phyloP scores from a whole-genome alignment of 2,797 vertebrate species.

The Telmatherina bonti region DNA sequence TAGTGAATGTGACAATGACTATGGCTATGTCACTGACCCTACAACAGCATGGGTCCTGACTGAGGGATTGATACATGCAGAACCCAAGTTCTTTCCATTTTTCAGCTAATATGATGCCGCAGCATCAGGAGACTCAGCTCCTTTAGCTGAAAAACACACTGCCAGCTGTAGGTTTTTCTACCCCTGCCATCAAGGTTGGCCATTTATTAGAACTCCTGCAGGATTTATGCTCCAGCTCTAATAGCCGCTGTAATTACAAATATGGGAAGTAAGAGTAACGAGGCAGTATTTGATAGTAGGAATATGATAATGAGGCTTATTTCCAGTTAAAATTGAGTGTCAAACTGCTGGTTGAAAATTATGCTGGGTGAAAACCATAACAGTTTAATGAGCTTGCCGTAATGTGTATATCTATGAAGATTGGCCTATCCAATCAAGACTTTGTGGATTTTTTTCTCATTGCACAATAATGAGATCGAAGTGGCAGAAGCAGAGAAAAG shows the following conservation, averaged over 20 bases:
- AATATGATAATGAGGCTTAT: conserved; percentile 59
- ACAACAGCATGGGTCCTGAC: conserved; percentile 28
- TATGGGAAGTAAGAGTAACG: conserved; percentile 60
- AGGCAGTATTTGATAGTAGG: conserved; percentile 52
- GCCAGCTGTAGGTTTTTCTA: conserved; percentile 62
- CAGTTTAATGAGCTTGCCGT: conserved; percentile 56
- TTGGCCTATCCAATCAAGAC: conserved; percentile 44
- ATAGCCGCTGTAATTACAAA: conserved; percentile 61
- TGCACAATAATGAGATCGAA: conserved; percentile 58
- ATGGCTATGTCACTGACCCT: conserved; percentile 21
- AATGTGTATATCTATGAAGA: conserved; percentile 38
- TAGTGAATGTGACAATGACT: conserved; percentile 15
- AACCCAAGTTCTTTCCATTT: conserved; percentile 27
- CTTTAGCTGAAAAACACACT: conserved; percentile 52
- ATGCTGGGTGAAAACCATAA: conserved; percentile 28
- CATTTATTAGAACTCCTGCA: conserved; percentile 67
- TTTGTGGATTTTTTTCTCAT: conserved; percentile 39
- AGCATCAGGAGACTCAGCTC: conserved; percentile 56
- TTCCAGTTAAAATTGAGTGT: conserved; percentile 55
- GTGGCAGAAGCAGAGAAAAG: conserved; percentile 34
- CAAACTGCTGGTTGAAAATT: conserved; percentile 45
- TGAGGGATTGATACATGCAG: conserved; percentile 47
- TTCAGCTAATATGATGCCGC: conserved; percentile 36
- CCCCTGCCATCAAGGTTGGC: conserved; percentile 58
- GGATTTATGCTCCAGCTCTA: conserved; percentile 63